Evolutionary conservation across 1,140 invertebrate species (phyloP), one percentile per base, ranked within the genome.

Genomic region (Aradophagus sp.): DNA sequence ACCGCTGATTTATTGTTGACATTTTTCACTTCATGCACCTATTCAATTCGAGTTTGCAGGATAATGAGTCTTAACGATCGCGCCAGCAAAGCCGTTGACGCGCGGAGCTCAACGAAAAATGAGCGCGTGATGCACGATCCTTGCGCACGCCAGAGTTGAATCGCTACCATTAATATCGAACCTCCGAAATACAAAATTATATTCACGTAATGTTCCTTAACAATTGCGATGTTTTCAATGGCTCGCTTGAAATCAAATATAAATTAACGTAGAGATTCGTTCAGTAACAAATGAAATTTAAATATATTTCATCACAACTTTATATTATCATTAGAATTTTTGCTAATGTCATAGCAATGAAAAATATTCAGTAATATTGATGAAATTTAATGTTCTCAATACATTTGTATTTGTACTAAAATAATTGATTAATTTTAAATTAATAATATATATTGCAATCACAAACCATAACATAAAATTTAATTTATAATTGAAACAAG

Each of bases 41-140:
- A 77, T 80, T 75, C 74, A 73, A 44, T 67, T 63, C 42, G 74
- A 76, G 76, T 78, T 75, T 72, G 74, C 73, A 67, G 67, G 62
- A 76, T 79, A 81, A 81, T 79, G 78, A 81, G 72, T 73, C 74
- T 78, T 77, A 81, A 81, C 77, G 78, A 81, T 79, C 74, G 65
- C 67, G 41, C 72, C 41, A 42, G 65, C 66, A 50, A 71, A 74
- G 53, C 62, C 67, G 79, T 80, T 79, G 77, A 81, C 74, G 77
- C 75, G 66, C 68, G 55, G 50, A 65, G 58, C 45, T 69, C 31
- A 66, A 68, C 75, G 76, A 81, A 79, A 81, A 81, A 81, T 78
- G 74, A 79, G 74, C 76, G 74, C 71, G 71, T 80, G 78, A 79
- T 80, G 76, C 78, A 81, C 77, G 78, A 76, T 74, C 71, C 35